A percentile compares a stretch with the other conserved stretches of the same genome.
Conservation (phyloP, 1,140 invertebrate genomes). For the Drosophila pandora region DNA sequence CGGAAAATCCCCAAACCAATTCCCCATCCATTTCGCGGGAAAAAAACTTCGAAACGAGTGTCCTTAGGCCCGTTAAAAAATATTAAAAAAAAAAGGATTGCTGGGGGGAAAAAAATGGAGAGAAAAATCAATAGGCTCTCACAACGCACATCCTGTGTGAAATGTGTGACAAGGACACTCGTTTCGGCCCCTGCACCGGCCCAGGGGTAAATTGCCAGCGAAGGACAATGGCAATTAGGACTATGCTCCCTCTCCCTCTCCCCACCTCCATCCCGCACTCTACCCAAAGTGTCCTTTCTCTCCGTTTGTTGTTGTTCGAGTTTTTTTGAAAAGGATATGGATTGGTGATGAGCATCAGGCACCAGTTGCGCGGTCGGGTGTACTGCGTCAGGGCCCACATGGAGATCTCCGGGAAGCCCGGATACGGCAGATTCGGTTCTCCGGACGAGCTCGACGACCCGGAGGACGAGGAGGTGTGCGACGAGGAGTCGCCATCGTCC, state of each 20-base stretch:
- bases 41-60: slow-evolving; percentile 17
- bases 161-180: slow-evolving; percentile 60
- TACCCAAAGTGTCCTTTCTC: not conserved
- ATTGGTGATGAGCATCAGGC: slow-evolving; percentile 97
- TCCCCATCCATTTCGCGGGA: not conserved
- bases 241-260: not conserved
- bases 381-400: slow-evolving; percentile 94
- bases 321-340: slow-evolving; percentile 96
- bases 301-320: not conserved
- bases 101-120: not conserved
- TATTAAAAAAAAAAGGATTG: not conserved
- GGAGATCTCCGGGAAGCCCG: slow-evolving; percentile 93
- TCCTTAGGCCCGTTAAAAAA: slow-evolving; percentile 32
- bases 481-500: slow-evolving; percentile 86
- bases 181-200: slow-evolving; percentile 3
- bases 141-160: slow-evolving; percentile 44
- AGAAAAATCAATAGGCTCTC: slow-evolving; percentile 69
- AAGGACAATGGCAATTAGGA: slow-evolving; percentile 56
- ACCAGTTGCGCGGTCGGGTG: slow-evolving; percentile 94
- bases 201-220: slow-evolving; percentile 37
- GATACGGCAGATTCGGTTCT: slow-evolving; percentile 91
- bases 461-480: slow-evolving; percentile 59
- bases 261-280: not conserved
- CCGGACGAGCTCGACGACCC: slow-evolving; percentile 85
- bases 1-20: not conserved